Conservation (phyloP, 92 coral and sea anemone species). For the Parazoanthus swiftii region DNA sequence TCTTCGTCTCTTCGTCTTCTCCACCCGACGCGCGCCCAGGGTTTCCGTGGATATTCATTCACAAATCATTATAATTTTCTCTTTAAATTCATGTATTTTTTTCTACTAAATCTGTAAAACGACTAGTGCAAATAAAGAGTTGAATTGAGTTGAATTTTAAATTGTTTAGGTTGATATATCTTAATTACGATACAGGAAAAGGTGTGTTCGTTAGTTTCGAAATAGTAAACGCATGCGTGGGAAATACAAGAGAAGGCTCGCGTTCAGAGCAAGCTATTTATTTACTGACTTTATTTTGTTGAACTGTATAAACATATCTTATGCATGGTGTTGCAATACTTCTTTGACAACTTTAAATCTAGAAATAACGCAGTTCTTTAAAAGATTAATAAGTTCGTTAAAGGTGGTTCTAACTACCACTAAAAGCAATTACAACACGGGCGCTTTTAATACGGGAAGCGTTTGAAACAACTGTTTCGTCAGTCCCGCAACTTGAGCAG, state of each 20-base stretch:
- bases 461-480: conserved; percentile 27
- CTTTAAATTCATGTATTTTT: no score
- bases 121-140: no score
- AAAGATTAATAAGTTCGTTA: conserved; percentile 5
- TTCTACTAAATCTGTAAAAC: no score
- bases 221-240: neutral
- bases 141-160: neutral
- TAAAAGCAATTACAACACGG: neutral
- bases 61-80: no score
- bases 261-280: neutral
- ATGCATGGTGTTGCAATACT: neutral
- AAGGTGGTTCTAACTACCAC: neutral
- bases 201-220: neutral
- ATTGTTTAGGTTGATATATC: no score
- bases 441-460: neutral
- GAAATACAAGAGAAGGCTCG: neutral
- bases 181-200: neutral
- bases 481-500: conserved; percentile 17
- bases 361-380: neutral
- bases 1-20: no score
- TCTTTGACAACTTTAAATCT: neutral
- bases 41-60: no score
- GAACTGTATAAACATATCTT: no score
- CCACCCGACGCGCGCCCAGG: no score
- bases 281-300: no score